Conservation (phyloP, 2,797 vertebrate species). For the Rhyacichthys aspro region DNA sequence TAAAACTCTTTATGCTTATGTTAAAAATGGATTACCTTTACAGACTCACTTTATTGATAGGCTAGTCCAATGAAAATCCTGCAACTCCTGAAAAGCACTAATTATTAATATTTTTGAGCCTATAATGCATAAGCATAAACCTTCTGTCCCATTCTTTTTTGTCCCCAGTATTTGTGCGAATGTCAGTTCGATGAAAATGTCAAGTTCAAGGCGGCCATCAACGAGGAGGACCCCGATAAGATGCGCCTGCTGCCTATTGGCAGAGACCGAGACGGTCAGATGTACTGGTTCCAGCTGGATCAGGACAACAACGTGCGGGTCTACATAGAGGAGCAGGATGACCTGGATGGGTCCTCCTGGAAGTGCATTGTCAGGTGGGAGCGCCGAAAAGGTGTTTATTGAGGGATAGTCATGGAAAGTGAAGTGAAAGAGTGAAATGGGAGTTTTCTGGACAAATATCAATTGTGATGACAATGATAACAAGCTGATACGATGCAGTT, state of each 20-base stretch:
- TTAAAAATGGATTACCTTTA: too few species aligned
- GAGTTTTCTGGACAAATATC: too few species aligned
- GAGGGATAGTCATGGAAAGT: too few species aligned
- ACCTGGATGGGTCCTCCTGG: slow-evolving; percentile 93
- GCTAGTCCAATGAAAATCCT: too few species aligned
- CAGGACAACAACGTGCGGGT: slow-evolving; percentile 93
- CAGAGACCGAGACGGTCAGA: slow-evolving; percentile 93
- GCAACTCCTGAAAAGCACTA: too few species aligned
- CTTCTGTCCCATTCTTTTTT: neutral
- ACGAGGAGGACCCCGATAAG: slow-evolving; percentile 94
- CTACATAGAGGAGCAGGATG: slow-evolving; percentile 97
- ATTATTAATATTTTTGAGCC: too few species aligned
- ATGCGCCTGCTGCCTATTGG: slow-evolving; percentile 98
- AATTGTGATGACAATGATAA: too few species aligned
- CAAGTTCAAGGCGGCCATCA: slow-evolving; percentile 96
- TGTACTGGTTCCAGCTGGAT: slow-evolving; percentile 98
- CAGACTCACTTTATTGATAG: too few species aligned
- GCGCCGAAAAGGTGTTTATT: too few species aligned
- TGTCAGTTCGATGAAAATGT: slow-evolving; percentile 98
- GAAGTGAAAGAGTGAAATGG: too few species aligned
- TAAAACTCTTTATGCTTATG: too few species aligned
- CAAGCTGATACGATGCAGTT: neutral
- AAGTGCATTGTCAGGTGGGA: slow-evolving; percentile 93
- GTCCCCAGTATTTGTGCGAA: slow-evolving; percentile 93
- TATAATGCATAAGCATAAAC: too few species aligned